These are phyloP conservation scores for Prietella phreatophila DNA, from an alignment of 2,113 vertebrate species.

Conservation along the genomic window DNA sequence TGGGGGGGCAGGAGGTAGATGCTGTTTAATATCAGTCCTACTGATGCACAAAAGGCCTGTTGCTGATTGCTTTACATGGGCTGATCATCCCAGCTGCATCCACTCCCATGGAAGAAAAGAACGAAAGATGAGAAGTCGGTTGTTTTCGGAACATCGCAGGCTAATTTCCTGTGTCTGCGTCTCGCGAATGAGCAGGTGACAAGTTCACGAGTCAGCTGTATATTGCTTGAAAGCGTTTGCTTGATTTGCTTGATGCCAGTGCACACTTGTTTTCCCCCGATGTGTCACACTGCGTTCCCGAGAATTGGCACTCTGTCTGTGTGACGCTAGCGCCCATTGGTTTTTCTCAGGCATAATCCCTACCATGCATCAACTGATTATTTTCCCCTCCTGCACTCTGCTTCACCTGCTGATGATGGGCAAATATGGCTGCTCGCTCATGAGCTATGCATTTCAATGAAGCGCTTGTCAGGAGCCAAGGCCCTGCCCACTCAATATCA, in stretches of 20 bases:
- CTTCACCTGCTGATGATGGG: constrained; percentile 67
- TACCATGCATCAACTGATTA: constrained; percentile 67
- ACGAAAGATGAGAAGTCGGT: constrained; percentile 19
- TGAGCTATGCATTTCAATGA: constrained; percentile 74
- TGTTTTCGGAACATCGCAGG: constrained; percentile 19
- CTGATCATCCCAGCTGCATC: constrained; percentile 43
- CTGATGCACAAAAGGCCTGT: constrained; percentile 44
- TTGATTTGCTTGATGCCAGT: constrained; percentile 23
- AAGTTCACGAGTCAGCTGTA: constrained; percentile 47
- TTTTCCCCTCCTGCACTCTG: constrained; percentile 62
- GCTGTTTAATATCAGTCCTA: constrained; percentile 42
- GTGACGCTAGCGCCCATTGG: constrained; percentile 26
- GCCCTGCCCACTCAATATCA: constrained; percentile 63
- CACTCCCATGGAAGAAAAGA: constrained; percentile 22
- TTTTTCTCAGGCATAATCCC: constrained; percentile 59
- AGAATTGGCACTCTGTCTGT: constrained; percentile 37
- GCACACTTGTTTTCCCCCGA: not conserved
- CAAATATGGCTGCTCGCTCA: constrained; percentile 61
- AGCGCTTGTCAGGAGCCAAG: constrained; percentile 65
- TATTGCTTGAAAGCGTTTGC: constrained; percentile 38
- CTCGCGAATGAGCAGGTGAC: constrained; percentile 40
- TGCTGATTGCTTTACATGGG: constrained; percentile 48
- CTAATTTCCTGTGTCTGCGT: constrained; percentile 36
- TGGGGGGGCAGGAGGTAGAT: not conserved
- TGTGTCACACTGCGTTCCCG: constrained; percentile 8